These are phyloP conservation scores for Palythoa caribaeorum DNA, from an alignment of 92 coral and sea anemone genomes.

Conservation along the genomic window DNA sequence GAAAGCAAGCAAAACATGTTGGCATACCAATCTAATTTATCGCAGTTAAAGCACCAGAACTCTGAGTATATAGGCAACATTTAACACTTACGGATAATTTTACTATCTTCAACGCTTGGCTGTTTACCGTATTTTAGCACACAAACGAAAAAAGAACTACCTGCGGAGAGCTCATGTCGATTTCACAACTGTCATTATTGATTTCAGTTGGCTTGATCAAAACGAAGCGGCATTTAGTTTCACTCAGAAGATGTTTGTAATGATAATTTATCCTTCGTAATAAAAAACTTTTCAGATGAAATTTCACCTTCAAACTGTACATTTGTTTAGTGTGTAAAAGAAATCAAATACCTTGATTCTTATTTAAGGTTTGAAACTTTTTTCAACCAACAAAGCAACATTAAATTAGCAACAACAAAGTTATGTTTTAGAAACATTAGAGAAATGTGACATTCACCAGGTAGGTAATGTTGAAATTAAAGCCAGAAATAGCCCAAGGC, in stretches of 20 bases:
- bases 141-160: neutral
- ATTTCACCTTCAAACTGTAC: neutral
- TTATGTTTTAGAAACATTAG: constrained; percentile 4
- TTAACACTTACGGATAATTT: neutral
- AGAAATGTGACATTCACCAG: constrained; percentile 43
- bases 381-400: constrained; percentile 1
- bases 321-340: neutral
- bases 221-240: constrained; percentile 15
- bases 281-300: neutral
- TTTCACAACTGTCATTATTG: constrained; percentile 33
- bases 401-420: neutral
- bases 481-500: constrained; percentile 44
- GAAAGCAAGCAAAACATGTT: constrained; percentile 48
- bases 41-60: constrained; percentile 43
- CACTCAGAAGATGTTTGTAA: constrained; percentile 22
- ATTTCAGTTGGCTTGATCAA: constrained; percentile 7
- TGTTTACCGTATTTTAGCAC: neutral
- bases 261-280: neutral
- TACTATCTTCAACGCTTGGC: neutral
- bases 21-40: constrained; percentile 43
- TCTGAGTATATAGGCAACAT: neutral
- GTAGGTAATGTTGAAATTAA: constrained; percentile 33
- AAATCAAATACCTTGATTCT: neutral
- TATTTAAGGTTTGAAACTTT: neutral
- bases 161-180: neutral